Conservation (phyloP, 2,888 invertebrate genomes). For the Carcina quercana region DNA sequence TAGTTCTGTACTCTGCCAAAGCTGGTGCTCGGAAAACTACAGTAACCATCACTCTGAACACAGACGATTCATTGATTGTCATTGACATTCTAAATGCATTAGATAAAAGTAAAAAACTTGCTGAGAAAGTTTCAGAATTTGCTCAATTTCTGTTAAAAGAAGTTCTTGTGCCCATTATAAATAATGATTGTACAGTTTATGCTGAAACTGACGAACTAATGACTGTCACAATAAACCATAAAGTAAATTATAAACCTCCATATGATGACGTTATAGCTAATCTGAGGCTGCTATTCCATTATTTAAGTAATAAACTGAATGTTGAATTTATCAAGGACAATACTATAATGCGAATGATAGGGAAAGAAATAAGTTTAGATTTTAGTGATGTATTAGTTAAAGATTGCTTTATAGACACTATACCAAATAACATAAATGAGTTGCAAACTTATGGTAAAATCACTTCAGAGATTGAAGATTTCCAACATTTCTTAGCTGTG, state of each 20-base stretch:
- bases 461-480: conserved; percentile 76
- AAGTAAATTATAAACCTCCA: conserved; percentile 48
- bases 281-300: conserved; percentile 71
- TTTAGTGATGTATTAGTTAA: conserved; percentile 80
- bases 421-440: conserved; percentile 84
- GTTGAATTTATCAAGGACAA: conserved; percentile 49
- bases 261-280: conserved; percentile 75
- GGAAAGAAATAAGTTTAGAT: conserved; percentile 68
- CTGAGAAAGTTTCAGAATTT: conserved; percentile 69
- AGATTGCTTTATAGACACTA: conserved; percentile 83
- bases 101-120: conserved; percentile 49
- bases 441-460: conserved; percentile 78
- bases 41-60: conserved; percentile 44
- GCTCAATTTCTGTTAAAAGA: conserved; percentile 72
- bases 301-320: conserved; percentile 73
- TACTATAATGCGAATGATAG: conserved; percentile 72
- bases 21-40: conserved; percentile 34
- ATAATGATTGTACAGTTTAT: conserved; percentile 53
- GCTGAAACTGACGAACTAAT: conserved; percentile 45
- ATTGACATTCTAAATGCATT: conserved; percentile 54
- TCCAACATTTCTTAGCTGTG: conserved; percentile 77
- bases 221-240: conserved; percentile 49
- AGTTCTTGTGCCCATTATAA: conserved; percentile 75
- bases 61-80: conserved; percentile 33
- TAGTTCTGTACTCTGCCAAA: conserved; percentile 52